phyloP scores from a whole-genome alignment of 30 jellyfish, hydroid and myxozoan genomes.

The Pelagia noctiluca region DNA sequence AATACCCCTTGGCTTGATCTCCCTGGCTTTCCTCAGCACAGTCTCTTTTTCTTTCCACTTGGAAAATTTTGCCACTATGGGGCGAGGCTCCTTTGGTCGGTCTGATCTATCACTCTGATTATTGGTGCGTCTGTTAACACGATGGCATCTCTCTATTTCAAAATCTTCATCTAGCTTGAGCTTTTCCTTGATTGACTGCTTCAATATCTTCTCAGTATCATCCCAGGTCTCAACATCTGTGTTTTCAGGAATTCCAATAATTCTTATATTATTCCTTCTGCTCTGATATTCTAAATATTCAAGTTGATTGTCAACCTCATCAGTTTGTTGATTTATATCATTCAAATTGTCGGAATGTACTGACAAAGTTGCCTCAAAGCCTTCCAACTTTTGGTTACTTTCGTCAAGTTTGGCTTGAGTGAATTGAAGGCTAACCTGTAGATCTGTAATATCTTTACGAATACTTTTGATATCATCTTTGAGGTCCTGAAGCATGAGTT shows the following conservation, averaged over 20 bases:
- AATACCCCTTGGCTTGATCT: too few relatives aligned
- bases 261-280: conserved; percentile 31
- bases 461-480: background rate
- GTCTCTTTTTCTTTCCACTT: conserved; percentile 31
- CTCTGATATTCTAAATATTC: conserved; percentile 39
- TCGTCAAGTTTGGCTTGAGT: conserved; percentile 4
- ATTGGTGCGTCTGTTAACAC: conserved; percentile 23
- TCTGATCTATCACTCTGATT: conserved; percentile 7
- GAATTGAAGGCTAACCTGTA: conserved; percentile 5
- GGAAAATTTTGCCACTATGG: conserved; percentile 36
- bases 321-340: conserved; percentile 33
- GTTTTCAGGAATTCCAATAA: conserved; percentile 40
- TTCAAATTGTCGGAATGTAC: conserved; percentile 26
- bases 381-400: background rate
- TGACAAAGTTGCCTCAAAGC: conserved; percentile 9
- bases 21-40: conserved; percentile 2
- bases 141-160: conserved; percentile 34
- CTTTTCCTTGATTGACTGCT: conserved; percentile 35
- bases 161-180: conserved; percentile 15
- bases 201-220: conserved; percentile 23
- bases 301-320: conserved; percentile 25
- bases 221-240: conserved; percentile 36
- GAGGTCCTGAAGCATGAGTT: background rate
- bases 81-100: conserved; percentile 33
- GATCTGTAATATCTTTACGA: background rate